Evolutionary conservation across 2,888 invertebrate species (phyloP), one percentile per base, ranked within the genome.

Genomic region (Camptogramma bilineatum): DNA sequence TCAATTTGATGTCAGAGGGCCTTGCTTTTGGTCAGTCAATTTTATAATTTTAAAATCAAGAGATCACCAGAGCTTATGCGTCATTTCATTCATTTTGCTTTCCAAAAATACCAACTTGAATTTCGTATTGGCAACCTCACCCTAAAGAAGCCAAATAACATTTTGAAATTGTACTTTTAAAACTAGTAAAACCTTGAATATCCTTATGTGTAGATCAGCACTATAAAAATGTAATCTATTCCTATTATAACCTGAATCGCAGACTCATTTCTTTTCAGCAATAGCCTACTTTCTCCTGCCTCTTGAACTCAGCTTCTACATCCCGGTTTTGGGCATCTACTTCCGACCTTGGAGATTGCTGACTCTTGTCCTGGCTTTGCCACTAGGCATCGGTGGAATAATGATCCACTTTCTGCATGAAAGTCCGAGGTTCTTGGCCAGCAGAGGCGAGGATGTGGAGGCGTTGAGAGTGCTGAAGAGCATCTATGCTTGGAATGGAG

Each of bases 341-440:
- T 94, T 94, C 69, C 93, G 94, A 60, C 95, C 96, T 0, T 97
- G 97, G 97, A 93, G 97, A 17, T 77, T 96, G 9, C 94, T 95
- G 64, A 85, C 96, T 0, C 84, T 95, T 0, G 69, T 79, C 0
- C 55, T 86, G 62, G 80, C 87, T 0, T 16, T 83, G 0, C 83
- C 85, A 0, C 60, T 87, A 4, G 86, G 84, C 0, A 31, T 95
- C 0, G 94, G 96, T 48, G 94, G 94, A 0, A 9, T 94, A 0
- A 87, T 94, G 61, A 84, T 95, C 39, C 78, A 90, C 0, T 88
- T 83, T 47, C 86, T 95, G 31, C 95, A 96, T 0, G 97, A 97
- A 81, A 97, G 96, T 72, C 97, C 97, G 0, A 96, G 96, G 81
- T 97, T 95, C 78, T 86, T 95, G 60, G 91, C 95, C 5, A 94